Percentiles rank a stretch among this genome's conserved stretches.
These are phyloP conservation scores for Ladona fulva DNA, from an alignment of 1,140 invertebrate species.

Conservation along the genomic window DNA sequence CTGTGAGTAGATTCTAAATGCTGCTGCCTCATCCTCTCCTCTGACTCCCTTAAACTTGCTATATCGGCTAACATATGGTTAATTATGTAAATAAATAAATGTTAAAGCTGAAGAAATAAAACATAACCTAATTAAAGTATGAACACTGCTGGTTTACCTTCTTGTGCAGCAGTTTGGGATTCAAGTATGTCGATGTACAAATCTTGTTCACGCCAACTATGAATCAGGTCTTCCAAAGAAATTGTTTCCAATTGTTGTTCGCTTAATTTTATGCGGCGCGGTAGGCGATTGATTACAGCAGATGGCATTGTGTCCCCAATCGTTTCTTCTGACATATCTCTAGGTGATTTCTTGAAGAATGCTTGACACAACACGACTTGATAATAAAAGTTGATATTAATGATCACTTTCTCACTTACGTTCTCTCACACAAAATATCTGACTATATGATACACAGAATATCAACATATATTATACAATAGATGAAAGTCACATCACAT, in stretches of 20 bases:
- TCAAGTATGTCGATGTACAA: constrained; percentile 44
- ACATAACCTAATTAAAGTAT: too few relatives aligned
- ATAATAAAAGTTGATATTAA: too few relatives aligned
- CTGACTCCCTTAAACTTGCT: constrained; percentile 62
- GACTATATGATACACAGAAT: too few relatives aligned
- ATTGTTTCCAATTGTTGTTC: constrained; percentile 40
- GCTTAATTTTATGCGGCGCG: constrained; percentile 37
- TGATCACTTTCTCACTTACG: too few relatives aligned
- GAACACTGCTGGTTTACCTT: constrained; percentile 38
- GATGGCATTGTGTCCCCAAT: not conserved
- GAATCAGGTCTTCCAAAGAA: constrained; percentile 42
- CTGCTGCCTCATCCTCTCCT: constrained; percentile 73
- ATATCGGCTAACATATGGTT: constrained; percentile 54
- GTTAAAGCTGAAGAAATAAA: too few relatives aligned
- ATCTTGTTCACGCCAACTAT: constrained; percentile 45
- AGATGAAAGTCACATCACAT: too few relatives aligned
- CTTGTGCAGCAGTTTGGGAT: constrained; percentile 38
- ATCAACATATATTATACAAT: too few relatives aligned
- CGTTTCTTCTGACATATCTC: constrained; percentile 18
- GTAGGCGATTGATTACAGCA: constrained; percentile 23
- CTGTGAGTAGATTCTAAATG: constrained; percentile 73
- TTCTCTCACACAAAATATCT: too few relatives aligned
- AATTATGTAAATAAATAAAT: too few relatives aligned
- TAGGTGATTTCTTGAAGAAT: not conserved
- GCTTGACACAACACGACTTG: too few relatives aligned